Conservation (phyloP, 2,888 invertebrate species). For the Proisotoma minuta region DNA sequence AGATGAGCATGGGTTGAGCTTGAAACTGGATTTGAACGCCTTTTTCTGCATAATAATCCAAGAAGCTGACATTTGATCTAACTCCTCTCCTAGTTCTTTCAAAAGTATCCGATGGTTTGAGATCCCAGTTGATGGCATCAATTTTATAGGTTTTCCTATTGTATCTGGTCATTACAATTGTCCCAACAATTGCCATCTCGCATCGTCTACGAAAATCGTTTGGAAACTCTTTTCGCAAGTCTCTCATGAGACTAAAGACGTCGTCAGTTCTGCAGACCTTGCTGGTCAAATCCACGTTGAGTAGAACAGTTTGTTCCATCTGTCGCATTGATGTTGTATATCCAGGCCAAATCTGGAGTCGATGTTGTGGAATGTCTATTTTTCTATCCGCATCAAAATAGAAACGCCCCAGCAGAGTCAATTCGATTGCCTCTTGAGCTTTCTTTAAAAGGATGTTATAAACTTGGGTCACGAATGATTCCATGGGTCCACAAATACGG, state of each 20-base stretch:
- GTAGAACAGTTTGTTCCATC: neutral
- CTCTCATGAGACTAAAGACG: neutral
- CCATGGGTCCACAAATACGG: neutral
- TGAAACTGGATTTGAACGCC: neutral
- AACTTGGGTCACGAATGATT: conserved; percentile 12
- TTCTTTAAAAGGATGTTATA: conserved; percentile 18
- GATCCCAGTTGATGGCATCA: neutral
- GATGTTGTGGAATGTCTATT: conserved; percentile 60
- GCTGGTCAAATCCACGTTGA: conserved; percentile 3
- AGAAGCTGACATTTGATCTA: neutral
- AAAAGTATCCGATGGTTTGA: neutral
- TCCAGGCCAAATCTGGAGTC: conserved; percentile 54
- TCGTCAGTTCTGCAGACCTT: neutral
- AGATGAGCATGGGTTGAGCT: neutral
- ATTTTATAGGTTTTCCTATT: neutral
- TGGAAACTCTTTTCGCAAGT: neutral
- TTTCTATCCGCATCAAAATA: conserved; percentile 47
- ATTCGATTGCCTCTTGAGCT: neutral
- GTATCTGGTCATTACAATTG: conserved; percentile 4
- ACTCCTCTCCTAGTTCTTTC: neutral
- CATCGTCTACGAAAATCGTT: neutral
- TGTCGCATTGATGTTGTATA: neutral
- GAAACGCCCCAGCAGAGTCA: conserved; percentile 8
- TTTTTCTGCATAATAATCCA: neutral
- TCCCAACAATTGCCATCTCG: neutral